Evolutionary conservation across 2,888 invertebrate genomes (phyloP).

Genomic region (Drosophila rubida): DNA sequence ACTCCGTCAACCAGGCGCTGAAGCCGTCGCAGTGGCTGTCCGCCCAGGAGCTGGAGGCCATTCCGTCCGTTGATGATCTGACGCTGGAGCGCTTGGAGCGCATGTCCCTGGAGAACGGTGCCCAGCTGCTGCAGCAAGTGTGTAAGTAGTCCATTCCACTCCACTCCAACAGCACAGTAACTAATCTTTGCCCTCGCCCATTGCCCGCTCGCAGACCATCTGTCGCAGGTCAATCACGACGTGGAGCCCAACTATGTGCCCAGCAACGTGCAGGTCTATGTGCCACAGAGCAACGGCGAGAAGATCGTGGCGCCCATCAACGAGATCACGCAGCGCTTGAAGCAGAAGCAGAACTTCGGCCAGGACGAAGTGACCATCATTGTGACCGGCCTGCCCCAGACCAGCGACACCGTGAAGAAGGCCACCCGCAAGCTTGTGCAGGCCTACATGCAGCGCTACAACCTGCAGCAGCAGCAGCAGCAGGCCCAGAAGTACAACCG

Average conservation of each 20-base stretch:
- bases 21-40: conserved; percentile 80
- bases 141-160: conserved; percentile 64
- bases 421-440: conserved; percentile 73
- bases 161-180: too few species aligned
- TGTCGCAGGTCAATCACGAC: conserved; percentile 73
- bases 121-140: conserved; percentile 72
- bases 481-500: conserved; percentile 35
- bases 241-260: conserved; percentile 69
- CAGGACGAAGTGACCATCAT: conserved; percentile 81
- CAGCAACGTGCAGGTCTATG: conserved; percentile 56
- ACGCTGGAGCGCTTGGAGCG: conserved; percentile 69
- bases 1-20: conserved; percentile 52
- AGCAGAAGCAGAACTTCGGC: conserved; percentile 68
- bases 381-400: conserved; percentile 78
- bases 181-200: background rate
- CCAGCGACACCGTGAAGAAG: conserved; percentile 67
- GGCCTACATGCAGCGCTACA: conserved; percentile 81
- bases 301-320: conserved; percentile 51
- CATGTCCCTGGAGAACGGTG: conserved; percentile 74
- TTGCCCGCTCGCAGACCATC: conserved; percentile 74
- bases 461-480: conserved; percentile 56
- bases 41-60: conserved; percentile 63
- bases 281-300: conserved; percentile 64
- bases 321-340: conserved; percentile 62
- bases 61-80: conserved; percentile 76